Conservation (phyloP, 2,888 invertebrate species). For the Brachyptera risi region DNA sequence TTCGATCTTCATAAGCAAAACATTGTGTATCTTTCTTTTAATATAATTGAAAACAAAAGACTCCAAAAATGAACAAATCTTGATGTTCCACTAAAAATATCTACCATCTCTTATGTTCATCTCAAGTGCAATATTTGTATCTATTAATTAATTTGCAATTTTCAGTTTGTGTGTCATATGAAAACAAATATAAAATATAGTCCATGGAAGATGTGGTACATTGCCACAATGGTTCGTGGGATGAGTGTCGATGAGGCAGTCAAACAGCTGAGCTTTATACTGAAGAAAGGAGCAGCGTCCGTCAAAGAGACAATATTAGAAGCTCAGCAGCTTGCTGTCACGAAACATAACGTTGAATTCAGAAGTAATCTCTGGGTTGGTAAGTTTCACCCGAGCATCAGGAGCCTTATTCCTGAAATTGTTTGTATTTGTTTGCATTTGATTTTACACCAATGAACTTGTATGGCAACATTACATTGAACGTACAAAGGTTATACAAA, state of each 20-base stretch:
- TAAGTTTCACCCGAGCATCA: constrained; percentile 54
- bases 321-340: constrained; percentile 83
- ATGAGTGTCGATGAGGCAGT: constrained; percentile 92
- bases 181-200: constrained; percentile 83
- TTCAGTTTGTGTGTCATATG: constrained; percentile 85
- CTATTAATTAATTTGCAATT: constrained; percentile 33
- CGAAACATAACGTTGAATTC: constrained; percentile 89
- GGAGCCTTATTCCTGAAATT: too few relatives aligned
- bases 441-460: too few relatives aligned
- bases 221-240: constrained; percentile 82
- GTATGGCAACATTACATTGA: too few relatives aligned
- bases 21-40: too few relatives aligned
- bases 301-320: constrained; percentile 77
- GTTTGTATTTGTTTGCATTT: neutral
- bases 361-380: constrained; percentile 93
- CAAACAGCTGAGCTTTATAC: constrained; percentile 79
- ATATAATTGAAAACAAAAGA: too few relatives aligned
- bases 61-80: too few relatives aligned
- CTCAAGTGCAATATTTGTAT: neutral
- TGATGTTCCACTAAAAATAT: too few relatives aligned
- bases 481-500: too few relatives aligned
- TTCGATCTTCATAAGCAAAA: too few relatives aligned
- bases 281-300: constrained; percentile 70
- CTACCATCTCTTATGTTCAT: too few relatives aligned
- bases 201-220: constrained; percentile 89